Base-by-base conservation (phyloP, 2,797 vertebrate genomes). In the Hydrolagus colliei region DNA sequence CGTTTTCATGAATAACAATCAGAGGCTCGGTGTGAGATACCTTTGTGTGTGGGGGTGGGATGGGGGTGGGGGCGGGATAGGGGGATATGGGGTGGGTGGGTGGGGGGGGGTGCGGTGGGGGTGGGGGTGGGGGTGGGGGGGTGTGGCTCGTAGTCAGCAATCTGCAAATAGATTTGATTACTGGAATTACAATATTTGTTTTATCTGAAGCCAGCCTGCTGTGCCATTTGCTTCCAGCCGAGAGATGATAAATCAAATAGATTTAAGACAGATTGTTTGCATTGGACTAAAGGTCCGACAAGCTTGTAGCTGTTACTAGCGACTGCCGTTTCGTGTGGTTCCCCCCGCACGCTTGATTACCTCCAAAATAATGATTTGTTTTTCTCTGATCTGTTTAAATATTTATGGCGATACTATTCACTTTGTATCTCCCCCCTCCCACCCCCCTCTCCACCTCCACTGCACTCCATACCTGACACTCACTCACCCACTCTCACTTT, bases 121-220 rank as follows among this genome's bases (percentile, higher is more conserved):
- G 27, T 27, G 27, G 27, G 27, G 27, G 92, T 91, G 41, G 41
- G n/a, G n/a, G n/a, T n/a, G n/a, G n/a, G n/a, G 92, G 91, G 91
- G 89, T 90, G 87, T 7, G 52, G 86, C 89, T 87, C 85, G 88
- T 88, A 88, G 88, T 93, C 91, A 92, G 86, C 90, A 88, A n/a
- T 87, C 87, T 87, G 89, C 92, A 92, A 93, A 94, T 94, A 93
- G 92, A 94, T 93, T 93, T 94, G 94, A 95, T 95, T 95, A 94
- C 92, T 92, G 91, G 91, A 93, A 94, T 92, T 94, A 94, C 93
- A 94, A 94, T 93, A 94, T 94, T 94, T 94, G 94, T 94, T 94
- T 94, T 91, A 88, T 89, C 88, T 91, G 88, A 90, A 86, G 90
- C 91, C 91, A 91, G 86, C 90, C 90, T 88, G 78, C 90, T 87